Evolutionary conservation across 2,113 vertebrate genomes (phyloP).

Genomic region (Corvus cornix): DNA sequence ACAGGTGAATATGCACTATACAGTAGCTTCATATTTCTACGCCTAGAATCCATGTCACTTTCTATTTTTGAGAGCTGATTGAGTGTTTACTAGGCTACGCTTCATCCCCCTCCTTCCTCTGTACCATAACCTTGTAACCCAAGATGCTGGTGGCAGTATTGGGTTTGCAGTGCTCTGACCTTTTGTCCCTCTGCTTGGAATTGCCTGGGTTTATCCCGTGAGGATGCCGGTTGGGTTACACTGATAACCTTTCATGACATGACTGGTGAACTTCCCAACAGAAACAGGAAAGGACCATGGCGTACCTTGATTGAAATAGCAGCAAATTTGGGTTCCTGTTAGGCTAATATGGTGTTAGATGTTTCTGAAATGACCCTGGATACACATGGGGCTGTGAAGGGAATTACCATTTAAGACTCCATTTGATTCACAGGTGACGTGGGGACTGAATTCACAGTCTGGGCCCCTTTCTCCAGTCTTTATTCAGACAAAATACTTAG

Average conservation of each 20-base stretch:
- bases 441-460: background rate
- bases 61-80: slow-evolving; percentile 54
- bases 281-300: background rate
- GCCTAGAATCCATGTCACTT: background rate
- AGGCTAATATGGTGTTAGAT: background rate
- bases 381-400: background rate
- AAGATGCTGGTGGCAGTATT: slow-evolving; percentile 2
- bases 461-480: background rate
- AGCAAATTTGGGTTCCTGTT: background rate
- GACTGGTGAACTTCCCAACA: background rate
- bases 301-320: background rate
- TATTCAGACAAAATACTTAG: background rate
- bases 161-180: slow-evolving; percentile 55
- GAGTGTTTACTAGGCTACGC: background rate
- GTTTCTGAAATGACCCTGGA: background rate
- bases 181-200: slow-evolving; percentile 33
- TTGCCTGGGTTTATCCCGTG: background rate
- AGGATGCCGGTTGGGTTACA: background rate
- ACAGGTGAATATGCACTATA: slow-evolving; percentile 32
- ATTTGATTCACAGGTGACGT: background rate
- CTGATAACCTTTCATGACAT: background rate
- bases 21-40: slow-evolving; percentile 44
- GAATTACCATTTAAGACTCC: background rate
- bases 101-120: slow-evolving; percentile 10
- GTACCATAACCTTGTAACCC: slow-evolving; percentile 29